These are phyloP conservation scores for Dryocosmus kuriphilus DNA, from an alignment of 2,888 invertebrate species.

Conservation along the genomic window DNA sequence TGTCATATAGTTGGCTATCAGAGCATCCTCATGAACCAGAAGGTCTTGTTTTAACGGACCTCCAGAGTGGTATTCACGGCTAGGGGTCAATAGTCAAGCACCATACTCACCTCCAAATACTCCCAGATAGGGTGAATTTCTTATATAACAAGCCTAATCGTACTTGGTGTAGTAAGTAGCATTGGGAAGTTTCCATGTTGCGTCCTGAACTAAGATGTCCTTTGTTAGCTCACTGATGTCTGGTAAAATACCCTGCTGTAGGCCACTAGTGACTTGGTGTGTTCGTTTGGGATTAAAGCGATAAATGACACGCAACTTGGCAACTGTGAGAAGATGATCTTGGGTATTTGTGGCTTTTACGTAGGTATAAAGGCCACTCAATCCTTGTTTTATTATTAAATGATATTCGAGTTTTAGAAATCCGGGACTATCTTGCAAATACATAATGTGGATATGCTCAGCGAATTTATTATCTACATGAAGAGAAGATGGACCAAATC, in stretches of 20 bases:
- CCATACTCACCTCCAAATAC: background rate
- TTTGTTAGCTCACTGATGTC: no score
- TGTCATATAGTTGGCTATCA: background rate
- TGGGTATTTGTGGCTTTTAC: background rate
- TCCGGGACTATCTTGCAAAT: background rate
- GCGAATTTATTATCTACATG: background rate
- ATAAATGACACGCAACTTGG: background rate
- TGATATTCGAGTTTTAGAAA: background rate
- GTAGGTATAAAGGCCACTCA: background rate
- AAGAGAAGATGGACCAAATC: background rate
- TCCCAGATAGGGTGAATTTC: background rate
- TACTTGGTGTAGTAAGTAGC: background rate
- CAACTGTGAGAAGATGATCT: no score
- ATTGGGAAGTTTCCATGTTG: background rate
- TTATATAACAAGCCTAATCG: background rate
- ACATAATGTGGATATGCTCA: background rate
- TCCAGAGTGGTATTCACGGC: background rate
- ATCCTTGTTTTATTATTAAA: rapidly evolving
- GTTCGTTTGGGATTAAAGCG: background rate
- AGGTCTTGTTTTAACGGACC: background rate
- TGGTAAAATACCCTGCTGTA: background rate
- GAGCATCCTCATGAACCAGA: background rate
- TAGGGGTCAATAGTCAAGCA: background rate
- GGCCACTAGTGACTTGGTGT: background rate
- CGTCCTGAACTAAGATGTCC: background rate